These are phyloP conservation scores for Sarcophaga peregrina DNA, from an alignment of 1,140 invertebrate species.

Conservation along the genomic window DNA sequence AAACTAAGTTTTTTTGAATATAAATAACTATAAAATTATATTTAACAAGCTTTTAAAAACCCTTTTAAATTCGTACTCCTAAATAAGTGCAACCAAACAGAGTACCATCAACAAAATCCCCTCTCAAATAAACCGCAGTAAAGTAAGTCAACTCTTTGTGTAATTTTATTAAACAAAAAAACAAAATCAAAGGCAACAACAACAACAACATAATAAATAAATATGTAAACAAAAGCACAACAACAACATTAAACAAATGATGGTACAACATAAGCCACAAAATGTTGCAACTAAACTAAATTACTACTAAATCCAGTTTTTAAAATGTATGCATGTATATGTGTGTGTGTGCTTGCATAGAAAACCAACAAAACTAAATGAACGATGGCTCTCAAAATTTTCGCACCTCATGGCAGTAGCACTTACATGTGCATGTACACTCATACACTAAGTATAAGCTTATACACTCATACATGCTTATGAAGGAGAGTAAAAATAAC, in stretches of 20 bases:
- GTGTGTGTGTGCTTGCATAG: neutral
- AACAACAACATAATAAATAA: conserved; percentile 25
- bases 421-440: no score
- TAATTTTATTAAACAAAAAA: conserved; percentile 9
- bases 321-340: neutral
- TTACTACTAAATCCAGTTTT: conserved; percentile 36
- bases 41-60: no score
- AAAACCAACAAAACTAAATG: no score
- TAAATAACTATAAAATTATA: no score
- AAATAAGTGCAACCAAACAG: no score
- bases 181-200: conserved; percentile 13
- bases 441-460: no score
- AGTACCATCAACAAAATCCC: neutral
- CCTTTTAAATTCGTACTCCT: no score
- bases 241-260: conserved; percentile 10
- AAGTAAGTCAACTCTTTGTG: neutral
- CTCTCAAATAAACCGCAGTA: neutral
- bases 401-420: no score
- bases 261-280: conserved; percentile 21
- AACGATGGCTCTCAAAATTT: no score
- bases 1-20: no score
- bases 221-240: conserved; percentile 11
- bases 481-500: no score
- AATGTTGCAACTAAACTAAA: conserved; percentile 32
- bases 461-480: no score